Evolutionary conservation across 2,113 vertebrate genomes (phyloP).

Genomic region (Nesogale talazaci): DNA sequence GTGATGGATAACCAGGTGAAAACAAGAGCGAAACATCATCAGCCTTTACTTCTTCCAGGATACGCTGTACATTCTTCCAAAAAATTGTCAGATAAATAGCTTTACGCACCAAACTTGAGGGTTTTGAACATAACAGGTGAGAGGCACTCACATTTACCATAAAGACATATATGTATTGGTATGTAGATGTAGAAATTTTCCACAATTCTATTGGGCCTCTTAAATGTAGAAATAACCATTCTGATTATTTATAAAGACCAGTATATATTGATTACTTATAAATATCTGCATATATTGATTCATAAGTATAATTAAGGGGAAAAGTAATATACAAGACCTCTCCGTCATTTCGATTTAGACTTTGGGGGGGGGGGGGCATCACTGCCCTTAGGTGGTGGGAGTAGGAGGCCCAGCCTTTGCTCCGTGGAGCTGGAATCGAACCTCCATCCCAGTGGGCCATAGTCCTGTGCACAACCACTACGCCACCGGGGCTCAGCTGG

Average conservation of each 20-base stretch:
- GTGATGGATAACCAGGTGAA: not conserved
- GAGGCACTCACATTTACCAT: not conserved
- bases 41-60: not conserved
- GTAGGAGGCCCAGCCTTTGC: no score
- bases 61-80: not conserved
- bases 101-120: conserved; percentile 12
- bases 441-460: no score
- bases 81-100: not conserved
- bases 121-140: not conserved
- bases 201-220: not conserved
- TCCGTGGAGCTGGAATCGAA: no score
- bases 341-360: not conserved
- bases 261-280: not conserved
- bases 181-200: not conserved
- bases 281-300: not conserved
- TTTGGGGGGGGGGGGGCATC: no score
- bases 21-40: not conserved
- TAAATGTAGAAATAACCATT: conserved; percentile 15
- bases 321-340: not conserved
- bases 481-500: no score
- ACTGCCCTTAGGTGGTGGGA: no score
- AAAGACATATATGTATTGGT: not conserved
- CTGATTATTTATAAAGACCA: conserved; percentile 3
- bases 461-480: no score
- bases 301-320: conserved; percentile 26